phyloP scores from a whole-genome alignment of 2,888 invertebrate genomes.

The Cheilosia scutellata region DNA sequence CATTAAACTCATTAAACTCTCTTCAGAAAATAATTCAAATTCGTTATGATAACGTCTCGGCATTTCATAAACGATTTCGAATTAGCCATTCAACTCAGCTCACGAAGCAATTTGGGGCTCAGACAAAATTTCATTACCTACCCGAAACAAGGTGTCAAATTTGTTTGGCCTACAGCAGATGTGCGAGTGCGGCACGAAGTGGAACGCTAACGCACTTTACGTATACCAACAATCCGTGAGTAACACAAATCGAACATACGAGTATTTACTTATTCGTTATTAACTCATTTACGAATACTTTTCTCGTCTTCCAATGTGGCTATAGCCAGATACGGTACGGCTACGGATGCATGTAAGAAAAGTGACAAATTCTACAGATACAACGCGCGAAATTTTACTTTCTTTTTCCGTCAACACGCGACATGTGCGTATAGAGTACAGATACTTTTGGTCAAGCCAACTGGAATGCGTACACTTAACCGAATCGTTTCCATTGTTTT shows the following conservation, averaged over 20 bases:
- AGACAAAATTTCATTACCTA: constrained; percentile 41
- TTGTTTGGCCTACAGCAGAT: neutral
- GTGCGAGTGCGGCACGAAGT: constrained; percentile 6
- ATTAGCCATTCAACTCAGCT: constrained; percentile 58
- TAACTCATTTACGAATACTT: constrained; percentile 4
- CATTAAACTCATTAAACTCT: constrained; percentile 69
- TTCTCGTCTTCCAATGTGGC: neutral
- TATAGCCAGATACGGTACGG: neutral
- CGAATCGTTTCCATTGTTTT: constrained; percentile 34
- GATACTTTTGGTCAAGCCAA: constrained; percentile 12
- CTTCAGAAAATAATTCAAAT: constrained; percentile 62
- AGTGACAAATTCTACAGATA: constrained; percentile 15
- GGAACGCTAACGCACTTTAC: constrained; percentile 16
- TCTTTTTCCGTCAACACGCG: constrained; percentile 41
- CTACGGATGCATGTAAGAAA: neutral
- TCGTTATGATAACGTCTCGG: constrained; percentile 51
- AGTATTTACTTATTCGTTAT: constrained; percentile 1
- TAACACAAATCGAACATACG: constrained; percentile 7
- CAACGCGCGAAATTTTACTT: constrained; percentile 55
- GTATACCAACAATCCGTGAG: constrained; percentile 11
- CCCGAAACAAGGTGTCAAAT: constrained; percentile 44
- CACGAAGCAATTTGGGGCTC: constrained; percentile 43
- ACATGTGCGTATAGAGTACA: neutral
- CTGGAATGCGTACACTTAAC: constrained; percentile 68
- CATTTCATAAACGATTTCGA: constrained; percentile 53